Conservation (phyloP, 30 jellyfish, hydroid and myxozoan genomes). For the Clytia hemisphaerica region DNA sequence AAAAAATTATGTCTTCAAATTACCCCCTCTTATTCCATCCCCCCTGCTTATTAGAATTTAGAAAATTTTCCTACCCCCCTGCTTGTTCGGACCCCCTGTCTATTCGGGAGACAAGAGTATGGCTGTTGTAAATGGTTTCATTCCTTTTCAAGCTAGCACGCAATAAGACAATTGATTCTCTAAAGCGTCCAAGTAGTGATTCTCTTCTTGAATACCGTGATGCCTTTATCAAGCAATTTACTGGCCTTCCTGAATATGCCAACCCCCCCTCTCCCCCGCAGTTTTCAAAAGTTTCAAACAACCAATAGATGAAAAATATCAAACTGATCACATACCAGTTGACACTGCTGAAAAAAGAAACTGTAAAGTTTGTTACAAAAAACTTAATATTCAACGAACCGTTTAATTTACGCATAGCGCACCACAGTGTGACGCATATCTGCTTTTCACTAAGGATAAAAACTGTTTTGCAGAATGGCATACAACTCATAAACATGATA, state of each 20-base stretch:
- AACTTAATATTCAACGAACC: not conserved
- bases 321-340: slow-evolving; percentile 4
- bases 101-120: too few species aligned
- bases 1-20: too few species aligned
- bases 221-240: not conserved
- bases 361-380: not conserved
- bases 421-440: not conserved
- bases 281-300: not conserved
- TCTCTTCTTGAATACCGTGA: not conserved
- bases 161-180: not conserved
- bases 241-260: not conserved
- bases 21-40: too few species aligned
- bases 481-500: too few species aligned
- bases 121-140: slow-evolving; percentile 13
- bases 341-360: not conserved
- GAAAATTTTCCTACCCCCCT: too few species aligned
- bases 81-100: too few species aligned
- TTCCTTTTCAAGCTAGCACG: not conserved
- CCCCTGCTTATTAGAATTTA: too few species aligned
- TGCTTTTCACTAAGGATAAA: slow-evolving; percentile 5
- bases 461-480: slow-evolving; percentile 3
- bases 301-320: not conserved
- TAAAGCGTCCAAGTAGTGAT: not conserved
- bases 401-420: not conserved
- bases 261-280: too few species aligned